These are phyloP conservation scores for Melieria crassipennis DNA, from an alignment of 2,888 invertebrate species.

Conservation along the genomic window DNA sequence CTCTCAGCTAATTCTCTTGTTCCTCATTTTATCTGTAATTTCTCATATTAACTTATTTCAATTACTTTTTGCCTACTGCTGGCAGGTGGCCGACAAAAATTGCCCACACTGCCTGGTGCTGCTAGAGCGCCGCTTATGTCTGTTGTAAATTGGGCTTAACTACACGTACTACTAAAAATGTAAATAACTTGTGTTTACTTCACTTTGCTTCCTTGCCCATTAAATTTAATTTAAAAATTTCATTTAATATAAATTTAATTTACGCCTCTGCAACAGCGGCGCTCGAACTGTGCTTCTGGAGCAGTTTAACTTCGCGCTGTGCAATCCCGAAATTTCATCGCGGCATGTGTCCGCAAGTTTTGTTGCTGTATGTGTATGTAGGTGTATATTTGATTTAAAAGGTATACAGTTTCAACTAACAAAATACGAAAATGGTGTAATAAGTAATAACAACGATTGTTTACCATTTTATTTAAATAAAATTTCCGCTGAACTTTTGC, in stretches of 20 bases:
- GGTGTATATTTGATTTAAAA: conserved; percentile 40
- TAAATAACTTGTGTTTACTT: conserved; percentile 2
- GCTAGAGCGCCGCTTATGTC: too few relatives aligned
- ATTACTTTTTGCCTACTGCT: too few relatives aligned
- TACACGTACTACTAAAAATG: background rate
- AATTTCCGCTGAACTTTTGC: conserved; percentile 13
- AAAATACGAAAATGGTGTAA: conserved; percentile 46
- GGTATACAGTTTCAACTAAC: conserved; percentile 49
- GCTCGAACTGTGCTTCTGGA: background rate
- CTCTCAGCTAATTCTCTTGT: too few relatives aligned
- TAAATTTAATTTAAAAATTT: conserved; percentile 5
- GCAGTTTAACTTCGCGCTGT: too few relatives aligned
- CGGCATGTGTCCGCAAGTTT: background rate
- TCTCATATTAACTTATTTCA: too few relatives aligned
- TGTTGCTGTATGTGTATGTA: conserved; percentile 1
- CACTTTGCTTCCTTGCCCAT: too few relatives aligned
- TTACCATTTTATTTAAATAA: conserved; percentile 35
- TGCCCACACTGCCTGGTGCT: too few relatives aligned
- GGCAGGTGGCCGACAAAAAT: too few relatives aligned
- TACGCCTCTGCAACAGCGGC: conserved; percentile 1
- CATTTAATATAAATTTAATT: conserved; percentile 27
- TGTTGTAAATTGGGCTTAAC: background rate
- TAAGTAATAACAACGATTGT: conserved; percentile 40
- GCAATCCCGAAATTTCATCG: too few relatives aligned
- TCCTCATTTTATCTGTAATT: too few relatives aligned